Evolutionary conservation across 2,888 invertebrate genomes (phyloP).

Genomic region (Rhogogaster chlorosoma): DNA sequence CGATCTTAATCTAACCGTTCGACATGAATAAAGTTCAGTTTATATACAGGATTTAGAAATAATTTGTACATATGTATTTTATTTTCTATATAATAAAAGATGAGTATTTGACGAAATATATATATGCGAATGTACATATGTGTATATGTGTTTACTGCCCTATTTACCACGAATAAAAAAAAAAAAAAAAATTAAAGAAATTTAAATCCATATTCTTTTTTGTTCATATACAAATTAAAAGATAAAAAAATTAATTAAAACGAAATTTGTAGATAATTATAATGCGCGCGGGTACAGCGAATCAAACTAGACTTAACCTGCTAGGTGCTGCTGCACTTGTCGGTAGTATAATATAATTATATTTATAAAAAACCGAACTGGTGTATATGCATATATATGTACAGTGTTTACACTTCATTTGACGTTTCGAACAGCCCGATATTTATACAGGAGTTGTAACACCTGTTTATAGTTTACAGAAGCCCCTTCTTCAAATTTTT

Average conservation of each 20-base stretch:
- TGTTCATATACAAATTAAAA: too few relatives aligned
- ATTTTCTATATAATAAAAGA: too few relatives aligned
- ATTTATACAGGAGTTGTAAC: constrained; percentile 42
- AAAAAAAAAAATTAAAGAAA: too few relatives aligned
- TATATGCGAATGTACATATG: neutral
- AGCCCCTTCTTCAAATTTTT: neutral
- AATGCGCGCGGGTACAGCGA: neutral
- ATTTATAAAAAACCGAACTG: neutral
- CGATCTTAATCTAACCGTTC: too few relatives aligned
- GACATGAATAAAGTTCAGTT: too few relatives aligned
- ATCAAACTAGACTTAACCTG: neutral
- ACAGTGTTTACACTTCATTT: constrained; percentile 10
- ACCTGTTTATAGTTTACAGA: constrained; percentile 44
- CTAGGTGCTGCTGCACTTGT: too few relatives aligned
- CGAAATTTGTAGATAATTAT: neutral
- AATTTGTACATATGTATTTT: too few relatives aligned
- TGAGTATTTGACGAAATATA: neutral
- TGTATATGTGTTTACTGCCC: neutral
- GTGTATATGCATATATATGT: too few relatives aligned
- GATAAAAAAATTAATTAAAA: too few relatives aligned
- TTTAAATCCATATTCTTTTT: neutral
- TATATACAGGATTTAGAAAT: too few relatives aligned
- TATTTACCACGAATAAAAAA: neutral
- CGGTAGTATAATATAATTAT: neutral
- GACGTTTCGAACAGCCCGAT: neutral